Percentiles rank a stretch among this genome's conserved stretches.
Evolutionary conservation across 2,113 vertebrate species (phyloP).

Genomic region (Perca schrenkii): DNA sequence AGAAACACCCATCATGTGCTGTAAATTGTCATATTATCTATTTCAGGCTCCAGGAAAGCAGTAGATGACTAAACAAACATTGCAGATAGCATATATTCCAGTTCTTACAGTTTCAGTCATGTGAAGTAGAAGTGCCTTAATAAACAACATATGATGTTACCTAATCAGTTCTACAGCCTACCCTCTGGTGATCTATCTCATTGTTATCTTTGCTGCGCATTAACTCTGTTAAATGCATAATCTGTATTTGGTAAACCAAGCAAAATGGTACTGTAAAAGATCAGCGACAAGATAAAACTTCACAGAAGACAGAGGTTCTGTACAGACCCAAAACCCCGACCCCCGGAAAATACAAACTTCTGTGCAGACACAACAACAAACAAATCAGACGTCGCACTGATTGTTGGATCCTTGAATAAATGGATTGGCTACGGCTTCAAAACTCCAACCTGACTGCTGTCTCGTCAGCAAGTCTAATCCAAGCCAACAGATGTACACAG

Average conservation of each 20-base stretch:
- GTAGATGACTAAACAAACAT: constrained; percentile 61
- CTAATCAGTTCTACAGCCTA: background rate
- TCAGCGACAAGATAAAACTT: background rate
- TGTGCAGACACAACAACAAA: constrained; percentile 13
- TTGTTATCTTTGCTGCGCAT: background rate
- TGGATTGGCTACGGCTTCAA: constrained; percentile 31
- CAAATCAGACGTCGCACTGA: constrained; percentile 11
- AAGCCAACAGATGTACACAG: constrained; percentile 27
- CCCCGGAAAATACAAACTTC: background rate
- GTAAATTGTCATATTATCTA: constrained; percentile 54
- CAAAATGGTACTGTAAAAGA: background rate
- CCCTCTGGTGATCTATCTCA: background rate
- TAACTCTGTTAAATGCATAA: background rate
- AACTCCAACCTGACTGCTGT: constrained; percentile 31
- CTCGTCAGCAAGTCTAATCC: constrained; percentile 33
- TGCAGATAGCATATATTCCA: background rate
- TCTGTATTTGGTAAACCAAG: background rate
- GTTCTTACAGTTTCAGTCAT: constrained; percentile 37
- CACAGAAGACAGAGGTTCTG: background rate
- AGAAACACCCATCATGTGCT: constrained; percentile 36
- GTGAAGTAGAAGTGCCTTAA: background rate
- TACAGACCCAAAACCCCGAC: background rate
- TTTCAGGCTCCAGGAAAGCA: constrained; percentile 22
- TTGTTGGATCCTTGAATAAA: background rate
- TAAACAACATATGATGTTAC: background rate